These are phyloP conservation scores for Sus cebifrons DNA, from an alignment of 2,797 vertebrate species.

Conservation along the genomic window DNA sequence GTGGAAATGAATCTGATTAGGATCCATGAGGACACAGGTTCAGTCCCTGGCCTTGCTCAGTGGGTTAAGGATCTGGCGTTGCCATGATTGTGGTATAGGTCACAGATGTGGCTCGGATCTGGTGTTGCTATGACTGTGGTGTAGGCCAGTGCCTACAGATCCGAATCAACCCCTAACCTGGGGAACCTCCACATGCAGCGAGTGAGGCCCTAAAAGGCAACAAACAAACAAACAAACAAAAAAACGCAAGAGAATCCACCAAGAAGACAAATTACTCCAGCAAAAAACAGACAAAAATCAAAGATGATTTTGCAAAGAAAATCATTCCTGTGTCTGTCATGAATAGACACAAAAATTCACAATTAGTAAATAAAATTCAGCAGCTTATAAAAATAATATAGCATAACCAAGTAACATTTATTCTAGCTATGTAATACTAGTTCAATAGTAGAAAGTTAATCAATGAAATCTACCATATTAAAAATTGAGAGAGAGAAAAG, in stretches of 20 bases:
- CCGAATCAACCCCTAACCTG: too few relatives aligned
- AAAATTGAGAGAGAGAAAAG: neutral
- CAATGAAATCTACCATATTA: neutral
- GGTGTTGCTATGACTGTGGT: too few relatives aligned
- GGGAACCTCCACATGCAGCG: too few relatives aligned
- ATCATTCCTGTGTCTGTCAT: neutral
- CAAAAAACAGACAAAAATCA: neutral
- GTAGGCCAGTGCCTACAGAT: too few relatives aligned
- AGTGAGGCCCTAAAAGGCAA: too few relatives aligned
- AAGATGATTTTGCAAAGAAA: neutral
- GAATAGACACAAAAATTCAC: neutral
- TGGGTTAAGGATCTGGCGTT: too few relatives aligned
- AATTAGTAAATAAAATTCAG: neutral
- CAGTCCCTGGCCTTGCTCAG: too few relatives aligned
- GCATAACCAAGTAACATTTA: neutral
- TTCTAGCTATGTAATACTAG: neutral
- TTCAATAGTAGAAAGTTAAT: neutral
- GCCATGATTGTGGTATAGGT: too few relatives aligned
- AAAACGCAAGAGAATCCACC: neutral
- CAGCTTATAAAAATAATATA: neutral
- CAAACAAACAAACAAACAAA: too few relatives aligned
- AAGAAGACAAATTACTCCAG: slow-evolving; percentile 7
- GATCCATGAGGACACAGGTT: too few relatives aligned
- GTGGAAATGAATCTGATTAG: too few relatives aligned
- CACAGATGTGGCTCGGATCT: too few relatives aligned